A percentile compares a stretch with the other conserved stretches of the same genome.
phyloP scores from a whole-genome alignment of 2,113 vertebrate species.

The Rhea americana region DNA sequence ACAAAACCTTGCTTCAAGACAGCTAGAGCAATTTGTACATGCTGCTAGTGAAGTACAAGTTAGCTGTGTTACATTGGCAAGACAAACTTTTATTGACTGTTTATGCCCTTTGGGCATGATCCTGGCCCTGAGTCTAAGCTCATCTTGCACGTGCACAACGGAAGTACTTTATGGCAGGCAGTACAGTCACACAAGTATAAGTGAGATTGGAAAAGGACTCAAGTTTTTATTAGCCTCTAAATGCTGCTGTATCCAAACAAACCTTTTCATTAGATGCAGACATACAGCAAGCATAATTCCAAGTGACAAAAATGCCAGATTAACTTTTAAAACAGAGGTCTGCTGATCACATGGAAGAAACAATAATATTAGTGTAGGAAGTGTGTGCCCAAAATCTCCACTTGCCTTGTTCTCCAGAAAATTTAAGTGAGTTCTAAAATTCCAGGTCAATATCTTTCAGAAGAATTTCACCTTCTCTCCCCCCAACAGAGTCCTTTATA shows the following conservation, averaged over 20 bases:
- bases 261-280: background rate
- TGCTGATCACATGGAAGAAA: background rate
- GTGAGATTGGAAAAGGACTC: slow-evolving; percentile 11
- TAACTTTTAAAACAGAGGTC: background rate
- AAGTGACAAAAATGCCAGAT: background rate
- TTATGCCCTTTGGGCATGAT: background rate
- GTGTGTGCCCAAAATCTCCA: background rate
- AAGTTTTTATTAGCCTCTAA: slow-evolving; percentile 13
- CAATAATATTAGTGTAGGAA: background rate
- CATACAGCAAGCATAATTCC: fast-evolving
- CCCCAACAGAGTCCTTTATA: slow-evolving; percentile 58
- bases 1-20: background rate
- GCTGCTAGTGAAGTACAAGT: background rate
- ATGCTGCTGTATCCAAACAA: background rate
- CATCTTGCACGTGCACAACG: slow-evolving; percentile 6
- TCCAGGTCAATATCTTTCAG: slow-evolving; percentile 2
- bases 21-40: background rate
- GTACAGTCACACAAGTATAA: background rate
- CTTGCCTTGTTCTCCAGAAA: background rate
- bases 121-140: background rate
- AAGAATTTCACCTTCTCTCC: background rate
- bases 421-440: background rate
- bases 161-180: background rate
- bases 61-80: background rate
- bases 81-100: background rate